Evolutionary conservation across 2,888 invertebrate species (phyloP).

Genomic region (Dorcus parallelipipedus): DNA sequence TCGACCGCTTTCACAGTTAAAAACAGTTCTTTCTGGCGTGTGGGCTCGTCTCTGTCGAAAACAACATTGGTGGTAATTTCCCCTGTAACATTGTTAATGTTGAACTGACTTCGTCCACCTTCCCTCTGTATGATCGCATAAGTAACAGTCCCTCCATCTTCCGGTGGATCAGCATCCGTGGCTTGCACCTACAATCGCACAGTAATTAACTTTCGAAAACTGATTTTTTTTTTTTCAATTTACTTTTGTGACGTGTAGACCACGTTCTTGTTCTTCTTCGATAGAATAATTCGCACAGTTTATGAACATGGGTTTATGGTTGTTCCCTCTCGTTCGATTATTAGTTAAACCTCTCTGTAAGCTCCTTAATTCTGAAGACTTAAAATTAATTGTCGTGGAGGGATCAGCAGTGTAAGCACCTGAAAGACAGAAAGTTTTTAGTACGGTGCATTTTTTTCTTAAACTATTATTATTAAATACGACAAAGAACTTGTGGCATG

Average conservation of each 20-base stretch:
- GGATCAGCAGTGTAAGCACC: background rate
- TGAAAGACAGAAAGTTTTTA: background rate
- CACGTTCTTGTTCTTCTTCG: slow-evolving; percentile 67
- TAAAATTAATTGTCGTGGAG: background rate
- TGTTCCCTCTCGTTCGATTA: slow-evolving; percentile 50
- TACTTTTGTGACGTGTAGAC: slow-evolving; percentile 73
- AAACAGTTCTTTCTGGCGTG: slow-evolving; percentile 76
- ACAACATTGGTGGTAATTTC: slow-evolving; percentile 69
- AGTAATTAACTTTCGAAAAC: background rate
- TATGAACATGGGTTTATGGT: slow-evolving; percentile 84
- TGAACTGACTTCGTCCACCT: slow-evolving; percentile 73
- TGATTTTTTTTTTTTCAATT: slow-evolving; percentile 30
- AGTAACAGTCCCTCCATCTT: slow-evolving; percentile 74
- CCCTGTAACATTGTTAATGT: slow-evolving; percentile 74
- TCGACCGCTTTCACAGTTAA: slow-evolving; percentile 90
- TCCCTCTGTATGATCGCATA: slow-evolving; percentile 79
- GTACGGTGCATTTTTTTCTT: no score
- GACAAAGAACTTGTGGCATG: no score
- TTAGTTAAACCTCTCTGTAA: background rate
- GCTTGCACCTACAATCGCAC: slow-evolving; percentile 61
- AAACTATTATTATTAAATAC: no score
- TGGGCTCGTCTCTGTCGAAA: slow-evolving; percentile 89
- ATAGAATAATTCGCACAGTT: slow-evolving; percentile 80
- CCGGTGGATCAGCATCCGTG: slow-evolving; percentile 68
- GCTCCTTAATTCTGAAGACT: background rate